A percentile compares a stretch with the other conserved stretches of the same genome.
These are phyloP conservation scores for Eurois occulta DNA, from an alignment of 2,888 invertebrate species.

Conservation along the genomic window DNA sequence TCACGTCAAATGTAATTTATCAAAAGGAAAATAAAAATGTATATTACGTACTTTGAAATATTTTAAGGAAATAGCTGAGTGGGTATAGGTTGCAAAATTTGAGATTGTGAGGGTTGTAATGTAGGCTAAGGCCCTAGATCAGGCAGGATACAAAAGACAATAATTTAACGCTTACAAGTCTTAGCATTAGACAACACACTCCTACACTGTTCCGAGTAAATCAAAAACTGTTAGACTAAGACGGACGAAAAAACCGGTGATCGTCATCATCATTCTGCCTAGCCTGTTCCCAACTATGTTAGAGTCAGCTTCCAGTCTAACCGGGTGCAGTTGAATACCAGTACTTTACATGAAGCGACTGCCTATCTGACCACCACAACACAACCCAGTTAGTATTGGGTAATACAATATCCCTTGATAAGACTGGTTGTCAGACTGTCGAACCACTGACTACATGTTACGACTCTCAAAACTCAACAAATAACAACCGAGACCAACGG, in stretches of 20 bases:
- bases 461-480: too few species aligned
- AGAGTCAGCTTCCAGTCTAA: not conserved
- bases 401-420: not conserved
- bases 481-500: not conserved
- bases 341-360: not conserved
- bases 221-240: too few species aligned
- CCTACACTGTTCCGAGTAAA: too few species aligned
- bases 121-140: too few species aligned
- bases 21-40: not conserved
- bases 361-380: too few species aligned
- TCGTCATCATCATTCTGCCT: not conserved
- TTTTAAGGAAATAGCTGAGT: not conserved
- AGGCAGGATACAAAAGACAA: too few species aligned
- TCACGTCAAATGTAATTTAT: conserved; percentile 4
- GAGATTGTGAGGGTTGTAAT: too few species aligned
- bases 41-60: not conserved
- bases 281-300: not conserved
- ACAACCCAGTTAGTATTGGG: too few species aligned
- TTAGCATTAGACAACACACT: too few species aligned
- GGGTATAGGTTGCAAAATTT: too few species aligned
- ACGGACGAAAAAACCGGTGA: too few species aligned
- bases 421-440: not conserved
- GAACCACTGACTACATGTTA: not conserved
- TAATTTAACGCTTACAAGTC: too few species aligned
- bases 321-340: not conserved